A percentile compares a stretch with the other conserved stretches of the same genome.
Conservation (phyloP, 1,140 invertebrate species). For the Apis mellifera region Amel_HAv3.1 CM009932.2:13561001-13561500, state of each 20-base stretch:
- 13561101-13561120: neutral
- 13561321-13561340: neutral
- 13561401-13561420: constrained; percentile 75
- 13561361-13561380: constrained; percentile 69
- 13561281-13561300: constrained; percentile 78
- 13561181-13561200: neutral
- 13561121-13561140: neutral
- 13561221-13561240: neutral
- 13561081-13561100: neutral
- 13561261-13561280: constrained; percentile 67
- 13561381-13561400: constrained; percentile 70
- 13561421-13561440: constrained; percentile 65
- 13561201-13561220: neutral
- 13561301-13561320: constrained; percentile 62
- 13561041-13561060: neutral
- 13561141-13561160: too few species aligned
- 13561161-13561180: neutral
- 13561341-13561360: constrained; percentile 68
- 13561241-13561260: constrained; percentile 63
- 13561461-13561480: constrained; percentile 58
- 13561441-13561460: constrained; percentile 71
- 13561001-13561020: too few species aligned
- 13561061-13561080: neutral
- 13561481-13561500: constrained; percentile 57
- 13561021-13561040: neutral